These are phyloP conservation scores for Gymnogyps californianus DNA, from an alignment of 2,113 vertebrate genomes.

Conservation along the genomic window DNA sequence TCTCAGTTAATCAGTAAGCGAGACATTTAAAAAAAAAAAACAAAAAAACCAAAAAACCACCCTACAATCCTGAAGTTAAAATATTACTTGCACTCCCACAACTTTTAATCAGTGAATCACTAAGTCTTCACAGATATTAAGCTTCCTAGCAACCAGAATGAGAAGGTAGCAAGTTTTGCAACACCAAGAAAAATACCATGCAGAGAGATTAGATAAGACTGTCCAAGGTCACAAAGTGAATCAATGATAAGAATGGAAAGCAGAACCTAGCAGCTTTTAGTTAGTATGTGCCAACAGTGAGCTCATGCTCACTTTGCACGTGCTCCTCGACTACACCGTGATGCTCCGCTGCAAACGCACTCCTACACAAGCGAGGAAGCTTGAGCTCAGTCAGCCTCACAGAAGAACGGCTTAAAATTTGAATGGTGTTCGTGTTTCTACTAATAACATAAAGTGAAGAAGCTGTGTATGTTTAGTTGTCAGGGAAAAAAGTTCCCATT, in stretches of 20 bases:
- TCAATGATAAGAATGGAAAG: not conserved
- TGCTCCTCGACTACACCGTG: accelerated
- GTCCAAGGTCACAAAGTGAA: not conserved
- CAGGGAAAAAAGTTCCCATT: not conserved
- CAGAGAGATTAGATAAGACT: not conserved
- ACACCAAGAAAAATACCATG: not conserved
- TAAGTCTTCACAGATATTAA: not conserved
- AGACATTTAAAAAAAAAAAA: not conserved
- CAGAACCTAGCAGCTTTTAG: not conserved
- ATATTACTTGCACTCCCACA: not conserved
- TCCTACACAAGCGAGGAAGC: not conserved
- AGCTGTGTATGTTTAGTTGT: accelerated
- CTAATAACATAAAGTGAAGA: not conserved
- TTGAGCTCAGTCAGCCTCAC: not conserved
- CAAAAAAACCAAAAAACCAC: not conserved
- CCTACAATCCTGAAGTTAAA: not conserved
- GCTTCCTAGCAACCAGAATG: not conserved
- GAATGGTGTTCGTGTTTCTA: not conserved
- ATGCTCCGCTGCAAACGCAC: not conserved
- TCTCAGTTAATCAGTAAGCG: not conserved
- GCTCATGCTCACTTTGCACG: accelerated
- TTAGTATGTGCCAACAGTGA: accelerated
- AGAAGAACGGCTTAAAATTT: not conserved
- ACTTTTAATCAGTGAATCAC: not conserved
- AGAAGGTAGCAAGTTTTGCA: not conserved